Percentiles rank a stretch among this genome's conserved stretches.
phyloP scores from a whole-genome alignment of 2,113 vertebrate species.

The Antennarius striatus region DNA sequence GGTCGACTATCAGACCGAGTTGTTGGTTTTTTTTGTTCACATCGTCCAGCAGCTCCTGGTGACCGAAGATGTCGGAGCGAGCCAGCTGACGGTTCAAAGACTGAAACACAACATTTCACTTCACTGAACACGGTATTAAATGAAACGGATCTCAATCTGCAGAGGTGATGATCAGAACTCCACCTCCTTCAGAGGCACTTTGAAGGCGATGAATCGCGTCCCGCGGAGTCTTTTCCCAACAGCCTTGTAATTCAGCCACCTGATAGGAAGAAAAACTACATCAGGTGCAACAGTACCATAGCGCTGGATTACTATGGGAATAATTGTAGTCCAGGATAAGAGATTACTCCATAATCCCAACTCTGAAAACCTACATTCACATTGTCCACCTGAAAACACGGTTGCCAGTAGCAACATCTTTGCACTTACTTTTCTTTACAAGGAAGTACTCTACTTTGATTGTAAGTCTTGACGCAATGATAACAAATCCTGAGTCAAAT shows the following conservation, averaged over 20 bases:
- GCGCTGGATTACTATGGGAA: too few relatives aligned
- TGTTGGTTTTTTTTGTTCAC: slow-evolving; percentile 80
- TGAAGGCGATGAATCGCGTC: slow-evolving; percentile 91
- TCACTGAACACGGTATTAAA: not conserved
- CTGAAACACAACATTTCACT: slow-evolving; percentile 58
- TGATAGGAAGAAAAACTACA: slow-evolving; percentile 26
- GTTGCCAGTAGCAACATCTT: too few relatives aligned
- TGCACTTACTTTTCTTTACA: too few relatives aligned
- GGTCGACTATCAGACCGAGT: slow-evolving; percentile 88
- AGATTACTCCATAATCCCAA: too few relatives aligned
- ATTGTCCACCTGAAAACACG: too few relatives aligned
- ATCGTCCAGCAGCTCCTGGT: slow-evolving; percentile 80
- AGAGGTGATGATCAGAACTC: slow-evolving; percentile 1
- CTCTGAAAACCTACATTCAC: too few relatives aligned
- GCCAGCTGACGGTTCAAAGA: slow-evolving; percentile 73
- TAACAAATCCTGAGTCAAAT: too few relatives aligned
- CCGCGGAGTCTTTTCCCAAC: slow-evolving; percentile 84
- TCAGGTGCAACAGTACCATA: too few relatives aligned
- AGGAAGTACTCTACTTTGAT: too few relatives aligned
- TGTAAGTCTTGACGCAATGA: too few relatives aligned
- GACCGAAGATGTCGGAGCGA: slow-evolving; percentile 79
- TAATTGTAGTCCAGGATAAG: too few relatives aligned
- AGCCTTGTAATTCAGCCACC: slow-evolving; percentile 85
- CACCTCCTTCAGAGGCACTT: slow-evolving; percentile 89
- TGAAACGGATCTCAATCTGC: not conserved